A percentile compares a stretch with the other conserved stretches of the same genome.
phyloP scores from a whole-genome alignment of 2,113 vertebrate species.

The Barbus barbus region DNA sequence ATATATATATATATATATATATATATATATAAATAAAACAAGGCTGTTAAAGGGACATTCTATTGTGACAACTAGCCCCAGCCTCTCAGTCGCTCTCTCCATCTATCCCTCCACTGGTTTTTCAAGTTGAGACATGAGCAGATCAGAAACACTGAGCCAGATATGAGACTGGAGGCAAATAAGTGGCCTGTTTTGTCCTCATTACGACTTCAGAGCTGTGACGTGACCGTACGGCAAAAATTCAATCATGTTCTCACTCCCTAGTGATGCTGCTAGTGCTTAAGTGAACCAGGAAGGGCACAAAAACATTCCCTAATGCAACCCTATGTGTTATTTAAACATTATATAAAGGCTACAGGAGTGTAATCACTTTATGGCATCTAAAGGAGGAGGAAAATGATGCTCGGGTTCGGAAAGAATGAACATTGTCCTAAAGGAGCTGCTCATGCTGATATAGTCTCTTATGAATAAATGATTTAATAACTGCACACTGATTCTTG shows the following conservation, averaged over 20 bases:
- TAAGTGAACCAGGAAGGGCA: not conserved
- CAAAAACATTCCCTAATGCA: not conserved
- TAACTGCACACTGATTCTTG: not conserved
- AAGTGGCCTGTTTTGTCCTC: slow-evolving; percentile 38
- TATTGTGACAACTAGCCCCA: not conserved
- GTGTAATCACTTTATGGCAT: not conserved
- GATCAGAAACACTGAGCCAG: not conserved
- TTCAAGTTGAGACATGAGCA: too few relatives aligned
- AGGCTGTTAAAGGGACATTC: too few relatives aligned
- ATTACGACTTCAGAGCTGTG: slow-evolving; percentile 26
- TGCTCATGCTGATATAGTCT: not conserved
- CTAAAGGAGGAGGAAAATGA: not conserved
- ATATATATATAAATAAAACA: too few relatives aligned
- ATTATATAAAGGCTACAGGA: slow-evolving; percentile 6
- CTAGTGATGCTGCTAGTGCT: not conserved
- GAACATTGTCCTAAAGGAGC: not conserved
- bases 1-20: too few relatives aligned
- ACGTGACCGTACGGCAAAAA: not conserved
- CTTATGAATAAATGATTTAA: not conserved
- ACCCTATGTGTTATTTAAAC: slow-evolving; percentile 10
- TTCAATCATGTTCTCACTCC: slow-evolving; percentile 6
- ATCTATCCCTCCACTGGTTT: not conserved
- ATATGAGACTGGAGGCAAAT: not conserved
- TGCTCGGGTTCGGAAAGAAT: not conserved
- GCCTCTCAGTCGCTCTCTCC: not conserved